Base-by-base conservation (phyloP, 2,113 vertebrate genomes). In the Empidonax alnorum region DNA sequence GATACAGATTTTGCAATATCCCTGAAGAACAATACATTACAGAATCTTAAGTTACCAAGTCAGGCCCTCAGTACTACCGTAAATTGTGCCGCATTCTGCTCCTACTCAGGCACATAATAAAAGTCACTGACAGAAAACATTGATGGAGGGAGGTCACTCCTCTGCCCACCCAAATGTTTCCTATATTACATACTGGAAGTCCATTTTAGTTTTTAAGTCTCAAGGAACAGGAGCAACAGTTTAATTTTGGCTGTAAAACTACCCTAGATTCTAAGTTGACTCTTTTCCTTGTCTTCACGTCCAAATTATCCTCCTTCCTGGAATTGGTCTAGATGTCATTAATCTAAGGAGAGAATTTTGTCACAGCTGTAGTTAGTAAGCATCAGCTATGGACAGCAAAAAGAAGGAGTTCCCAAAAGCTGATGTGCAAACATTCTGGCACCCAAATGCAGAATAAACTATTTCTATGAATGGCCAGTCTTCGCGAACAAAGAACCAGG, bases 331-430 rank as follows among this genome's bases (percentile, higher is more conserved):
- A 93, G 72, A 71, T 78, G 47, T 88, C 85, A 88, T 93, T 88
- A 93, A 94, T 77, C 90, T 94, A 84, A 88, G 53, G 73, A 79
- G 72, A 83, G 13, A 71, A 89, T 85, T 96, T 79, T 91, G 92
- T 94, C 94, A 80, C 93, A 84, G 93, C 94, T 91, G 92, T 90
- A 90, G 33, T 83, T 94, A 91, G 81, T 84, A 94, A 77, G 63
- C 59, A 84, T 83, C 93, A 90, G 72, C 78, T 90, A 80, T 12
- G 47, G 82, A 94, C 63, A 96, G 86, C 63, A 93, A 67, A 83
- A 90, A 89, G 35, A 85, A 92, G 12, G 39, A 89, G 88, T 65
- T 91, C 79, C 55, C 73, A 47, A 85, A 88, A 91, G 63, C 24
- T 90, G n/a, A 59, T 33, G 30, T 47, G 82, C 87, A 96, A 91